phyloP scores from a whole-genome alignment of 2,797 vertebrate species.

The Glyptemys insculpta region DNA sequence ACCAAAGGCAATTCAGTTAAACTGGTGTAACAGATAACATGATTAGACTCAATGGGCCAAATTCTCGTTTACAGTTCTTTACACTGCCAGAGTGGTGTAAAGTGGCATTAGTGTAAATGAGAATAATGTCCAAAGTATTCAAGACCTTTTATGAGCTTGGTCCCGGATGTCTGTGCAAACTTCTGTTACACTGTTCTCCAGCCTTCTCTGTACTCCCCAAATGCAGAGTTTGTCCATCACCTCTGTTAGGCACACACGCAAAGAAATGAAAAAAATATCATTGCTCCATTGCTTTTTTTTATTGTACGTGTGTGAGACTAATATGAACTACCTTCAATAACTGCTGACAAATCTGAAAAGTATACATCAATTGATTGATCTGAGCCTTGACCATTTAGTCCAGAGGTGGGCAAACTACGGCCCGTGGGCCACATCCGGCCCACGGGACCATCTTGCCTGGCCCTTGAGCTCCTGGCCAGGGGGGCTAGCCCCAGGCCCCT shows the following conservation, averaged over 20 bases:
- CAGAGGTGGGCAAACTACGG: too few relatives aligned
- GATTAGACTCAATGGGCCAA: not conserved
- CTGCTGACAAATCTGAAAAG: slow-evolving; percentile 9
- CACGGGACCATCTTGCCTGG: too few relatives aligned
- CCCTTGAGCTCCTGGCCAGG: too few relatives aligned
- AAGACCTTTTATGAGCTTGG: not conserved
- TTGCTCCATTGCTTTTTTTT: not conserved
- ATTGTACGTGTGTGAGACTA: not conserved
- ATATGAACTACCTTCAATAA: not conserved
- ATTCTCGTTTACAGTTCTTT: not conserved
- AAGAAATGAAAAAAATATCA: not conserved
- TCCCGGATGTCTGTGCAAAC: not conserved
- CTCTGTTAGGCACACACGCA: not conserved
- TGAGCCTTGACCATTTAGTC: not conserved
- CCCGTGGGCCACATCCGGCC: too few relatives aligned
- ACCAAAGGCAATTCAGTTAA: not conserved
- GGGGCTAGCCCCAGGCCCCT: too few relatives aligned
- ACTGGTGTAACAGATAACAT: not conserved
- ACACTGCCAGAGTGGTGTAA: not conserved
- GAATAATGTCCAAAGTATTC: not conserved
- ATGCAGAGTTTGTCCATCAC: not conserved
- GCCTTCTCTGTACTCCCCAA: not conserved
- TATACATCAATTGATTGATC: not conserved
- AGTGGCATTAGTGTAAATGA: not conserved
- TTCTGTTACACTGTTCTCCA: not conserved